These are phyloP conservation scores for Sebastiscus tertius DNA, from an alignment of 2,797 vertebrate genomes.

Conservation along the genomic window DNA sequence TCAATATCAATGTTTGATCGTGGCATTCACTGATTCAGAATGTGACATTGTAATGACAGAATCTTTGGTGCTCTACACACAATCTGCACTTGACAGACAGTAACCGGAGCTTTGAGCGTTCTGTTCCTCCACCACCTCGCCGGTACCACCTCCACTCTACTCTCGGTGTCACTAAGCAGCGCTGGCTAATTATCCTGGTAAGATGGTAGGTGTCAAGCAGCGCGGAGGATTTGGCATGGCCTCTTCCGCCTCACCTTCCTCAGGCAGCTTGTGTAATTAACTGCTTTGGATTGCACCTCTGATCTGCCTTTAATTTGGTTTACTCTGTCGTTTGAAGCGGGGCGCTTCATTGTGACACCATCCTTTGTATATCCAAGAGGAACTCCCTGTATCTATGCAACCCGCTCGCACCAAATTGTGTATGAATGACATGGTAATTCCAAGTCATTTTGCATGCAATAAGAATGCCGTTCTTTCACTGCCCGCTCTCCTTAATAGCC, in stretches of 20 bases:
- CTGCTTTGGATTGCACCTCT: slow-evolving; percentile 27
- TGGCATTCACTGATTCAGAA: not conserved
- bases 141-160: not conserved
- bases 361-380: not conserved
- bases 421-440: not conserved
- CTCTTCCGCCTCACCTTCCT: slow-evolving; percentile 20
- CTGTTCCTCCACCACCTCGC: not conserved
- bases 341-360: not conserved
- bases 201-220: slow-evolving; percentile 41
- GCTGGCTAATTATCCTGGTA: slow-evolving; percentile 44
- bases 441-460: not conserved
- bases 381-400: not conserved
- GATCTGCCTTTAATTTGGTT: slow-evolving; percentile 35
- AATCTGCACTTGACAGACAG: not conserved
- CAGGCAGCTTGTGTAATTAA: slow-evolving; percentile 50
- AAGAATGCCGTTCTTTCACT: not conserved
- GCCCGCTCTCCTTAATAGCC: too few species aligned
- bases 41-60: not conserved
- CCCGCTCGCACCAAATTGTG: not conserved
- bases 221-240: slow-evolving; percentile 22
- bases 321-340: not conserved
- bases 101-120: not conserved
- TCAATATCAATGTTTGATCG: slow-evolving; percentile 12
- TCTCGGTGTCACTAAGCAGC: slow-evolving; percentile 2
- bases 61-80: not conserved